Base-by-base conservation (phyloP, 2,888 invertebrate genomes). In the Melikaiella ostensackeni region DNA sequence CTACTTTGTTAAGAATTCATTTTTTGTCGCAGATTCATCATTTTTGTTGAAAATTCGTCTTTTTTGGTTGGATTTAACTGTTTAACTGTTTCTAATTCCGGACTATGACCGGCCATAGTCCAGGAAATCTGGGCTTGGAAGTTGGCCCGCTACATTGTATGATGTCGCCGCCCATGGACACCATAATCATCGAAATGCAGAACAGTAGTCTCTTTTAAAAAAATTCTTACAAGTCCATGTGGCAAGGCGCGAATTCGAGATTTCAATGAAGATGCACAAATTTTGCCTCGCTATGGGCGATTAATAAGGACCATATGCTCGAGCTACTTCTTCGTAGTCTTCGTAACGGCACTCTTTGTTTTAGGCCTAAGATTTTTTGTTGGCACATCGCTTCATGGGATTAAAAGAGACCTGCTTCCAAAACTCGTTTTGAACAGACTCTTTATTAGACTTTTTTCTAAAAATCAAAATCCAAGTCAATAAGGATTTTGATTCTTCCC, bases 261-360 rank as follows among this genome's bases (percentile, higher is more conserved):
- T 70, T 50, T 70, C 13, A 30, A 50, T 70, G 50, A 46, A 46
- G 70, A 46, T 46, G 46, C 50, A 50, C 46, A 70, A 70, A 30
- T 50, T 70, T 50, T 19, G 50, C 30, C n/a, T 70, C n/a, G 30
- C 50, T 42, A 42, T 50, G 46, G 27, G 9, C 30, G 46, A 46
- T 46, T 50, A 70, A 50, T 50, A 70, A 46, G 50, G 30, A 27
- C 50, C 46, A 46, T 11, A n/a, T 46, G 46, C 46, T 57, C 24
- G n/a, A n/a, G 24, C 21, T 57, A 57, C 24, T 57, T 57, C 57
- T 66, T 70, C 46, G 70, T 70, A 70, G 70, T 16, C 9, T 50
- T 66, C 16, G 27, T 66, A 70, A 70, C 70, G 70, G 70, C 70
- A 70, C 50, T 70, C 70, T 70, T 70, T 70, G 70, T 70, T 70